Base-by-base conservation (phyloP, 2,888 invertebrate species). In the Chrysopilus asiliformis region DNA sequence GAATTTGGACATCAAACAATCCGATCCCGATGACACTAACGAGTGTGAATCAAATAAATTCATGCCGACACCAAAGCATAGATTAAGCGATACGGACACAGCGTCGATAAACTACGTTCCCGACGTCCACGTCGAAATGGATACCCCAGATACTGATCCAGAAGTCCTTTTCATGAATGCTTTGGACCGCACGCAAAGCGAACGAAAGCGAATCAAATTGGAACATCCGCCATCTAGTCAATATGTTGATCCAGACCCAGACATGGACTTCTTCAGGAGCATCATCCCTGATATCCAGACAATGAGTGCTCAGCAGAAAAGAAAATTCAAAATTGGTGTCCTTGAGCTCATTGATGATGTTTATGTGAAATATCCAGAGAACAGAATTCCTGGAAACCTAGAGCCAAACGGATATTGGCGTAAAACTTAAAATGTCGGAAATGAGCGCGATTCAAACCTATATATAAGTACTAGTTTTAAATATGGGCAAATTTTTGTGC, bases 291-390 rank as follows among this genome's bases (percentile, higher is more conserved):
- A 70, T 46, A 65, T 70, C 32, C 61, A 58, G 19, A 52, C 57
- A 14, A 58, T 70, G 45, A 64, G 63, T n/a, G 56, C 60, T 4
- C 59, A 63, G 36, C 70, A 70, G 42, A 70, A 68, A 38, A 57
- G 70, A 9, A 66, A 64, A 48, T 58, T 70, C 2, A 69, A 68
- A 57, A 68, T 69, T 44, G 66, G 67, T 6, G 58, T 70, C 36
- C 51, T 70, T 15, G 57, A 66, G 45, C 48, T 68, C 15, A 68
- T 70, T 33, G 68, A 69, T 46, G 65, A 68, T 38, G 58, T 62
- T 4, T 49, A 57, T 4, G 50, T 55, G 2, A 57, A 58, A 15
- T 60, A 52, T 51, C 60, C 60, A 1, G 45, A n/a, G n/a, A n/a
- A n/a, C n/a, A n/a, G n/a, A n/a, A n/a, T n/a, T n/a, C n/a, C n/a